Evolutionary conservation across 2,113 vertebrate species (phyloP).

Genomic region (Nannobrachium achirus): DNA sequence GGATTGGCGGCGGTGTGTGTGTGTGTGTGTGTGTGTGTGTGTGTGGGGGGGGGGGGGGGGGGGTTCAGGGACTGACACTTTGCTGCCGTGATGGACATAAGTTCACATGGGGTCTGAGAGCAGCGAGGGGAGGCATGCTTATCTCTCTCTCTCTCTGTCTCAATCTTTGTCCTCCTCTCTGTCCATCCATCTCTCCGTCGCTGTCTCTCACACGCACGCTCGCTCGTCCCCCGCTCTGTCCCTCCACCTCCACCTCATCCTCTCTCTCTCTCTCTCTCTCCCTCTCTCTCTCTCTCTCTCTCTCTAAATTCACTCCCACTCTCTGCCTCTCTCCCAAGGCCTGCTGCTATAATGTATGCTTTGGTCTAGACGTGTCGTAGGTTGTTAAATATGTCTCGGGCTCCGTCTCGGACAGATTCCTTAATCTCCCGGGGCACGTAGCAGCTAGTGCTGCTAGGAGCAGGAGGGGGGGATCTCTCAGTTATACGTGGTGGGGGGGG

Average conservation of each 20-base stretch:
- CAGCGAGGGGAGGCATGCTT: neutral
- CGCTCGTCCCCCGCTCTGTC: neutral
- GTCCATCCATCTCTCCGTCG: constrained; percentile 8
- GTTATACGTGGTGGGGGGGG: no score
- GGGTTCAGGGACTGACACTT: constrained; percentile 37
- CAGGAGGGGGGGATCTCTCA: constrained; percentile 13
- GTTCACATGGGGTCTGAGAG: constrained; percentile 44
- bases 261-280: constrained; percentile 10
- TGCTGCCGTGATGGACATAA: constrained; percentile 60
- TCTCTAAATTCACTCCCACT: constrained; percentile 26
- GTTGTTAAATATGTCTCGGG: constrained; percentile 48
- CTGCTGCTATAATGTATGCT: constrained; percentile 54
- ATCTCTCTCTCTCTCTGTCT: constrained; percentile 9
- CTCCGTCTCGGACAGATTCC: constrained; percentile 49
- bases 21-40: no score
- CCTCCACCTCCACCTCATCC: neutral
- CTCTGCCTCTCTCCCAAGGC: constrained; percentile 41
- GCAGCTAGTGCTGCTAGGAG: constrained; percentile 42
- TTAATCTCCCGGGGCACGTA: constrained; percentile 50
- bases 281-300: constrained; percentile 16
- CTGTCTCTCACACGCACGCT: neutral
- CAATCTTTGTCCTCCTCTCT: constrained; percentile 14
- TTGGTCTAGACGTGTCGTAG: constrained; percentile 54
- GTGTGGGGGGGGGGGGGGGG: no score
- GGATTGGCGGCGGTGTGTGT: neutral